Evolutionary conservation across 1,140 invertebrate species (phyloP), one percentile per base, ranked within the genome.

Genomic region (Batillaria attramentaria): DNA sequence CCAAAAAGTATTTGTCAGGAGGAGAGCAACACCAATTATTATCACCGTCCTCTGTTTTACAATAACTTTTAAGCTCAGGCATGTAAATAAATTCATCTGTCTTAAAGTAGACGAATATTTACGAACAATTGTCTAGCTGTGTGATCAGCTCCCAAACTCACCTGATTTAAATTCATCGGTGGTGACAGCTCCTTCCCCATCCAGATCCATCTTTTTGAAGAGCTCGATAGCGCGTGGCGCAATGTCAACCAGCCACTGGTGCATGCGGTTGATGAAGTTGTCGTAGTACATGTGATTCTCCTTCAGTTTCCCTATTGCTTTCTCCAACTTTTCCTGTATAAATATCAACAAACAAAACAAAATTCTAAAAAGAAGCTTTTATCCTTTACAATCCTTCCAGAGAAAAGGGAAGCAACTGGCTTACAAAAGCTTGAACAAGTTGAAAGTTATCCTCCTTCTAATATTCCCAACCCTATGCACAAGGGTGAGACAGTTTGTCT

Each of bases 111-210:
- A n/a, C n/a, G n/a, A n/a, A n/a, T n/a, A n/a, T n/a, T n/a, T n/a
- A n/a, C n/a, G n/a, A n/a, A n/a, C n/a, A n/a, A n/a, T n/a, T n/a
- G n/a, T n/a, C n/a, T n/a, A n/a, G n/a, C n/a, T n/a, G n/a, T n/a
- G n/a, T n/a, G n/a, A n/a, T n/a, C n/a, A n/a, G n/a, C n/a, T n/a
- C n/a, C 33, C 46, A 43, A 79, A 60, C 75, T 84, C 78, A 90
- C 89, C 88, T 83, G 88, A 83, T 77, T 89, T 90, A 69, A 90
- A 90, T 60, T 89, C 85, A 68, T 88, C 87, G 78, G 85, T 89
- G 46, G 84, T 84, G 2, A 90, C 46, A n/a, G 84, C 73, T 18
- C 87, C 84, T 33, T 86, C 85, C 37, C 83, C 85, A 60, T 86
- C 83, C 2, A 78, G 60, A 78, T 90, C 89, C 83, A 86, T 85